These are phyloP conservation scores for Calyptomena viridis DNA, from an alignment of 2,113 vertebrate species.

Conservation along the genomic window DNA sequence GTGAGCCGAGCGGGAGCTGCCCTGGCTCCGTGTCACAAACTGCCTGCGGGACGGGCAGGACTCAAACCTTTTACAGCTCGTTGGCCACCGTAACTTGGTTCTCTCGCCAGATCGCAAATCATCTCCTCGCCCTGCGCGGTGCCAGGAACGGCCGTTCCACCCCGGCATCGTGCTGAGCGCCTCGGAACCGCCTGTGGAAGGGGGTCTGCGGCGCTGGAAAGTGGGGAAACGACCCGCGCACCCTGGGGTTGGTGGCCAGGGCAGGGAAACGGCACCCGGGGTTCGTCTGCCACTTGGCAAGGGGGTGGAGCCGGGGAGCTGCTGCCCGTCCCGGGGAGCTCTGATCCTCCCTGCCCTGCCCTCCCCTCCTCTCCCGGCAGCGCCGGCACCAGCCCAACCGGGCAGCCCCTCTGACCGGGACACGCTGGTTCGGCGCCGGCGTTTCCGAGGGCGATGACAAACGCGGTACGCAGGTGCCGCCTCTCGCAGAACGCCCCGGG, in stretches of 20 bases:
- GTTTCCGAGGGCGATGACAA: background rate
- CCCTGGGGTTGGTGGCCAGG: background rate
- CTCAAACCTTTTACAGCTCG: rapidly evolving
- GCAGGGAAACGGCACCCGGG: background rate
- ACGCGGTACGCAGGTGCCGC: too few relatives aligned
- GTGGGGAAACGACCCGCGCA: background rate
- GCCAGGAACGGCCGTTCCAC: background rate
- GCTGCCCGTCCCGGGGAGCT: too few relatives aligned
- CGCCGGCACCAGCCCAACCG: background rate
- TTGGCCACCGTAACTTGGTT: background rate
- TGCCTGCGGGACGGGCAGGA: background rate
- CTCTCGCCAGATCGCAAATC: background rate
- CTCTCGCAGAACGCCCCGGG: background rate
- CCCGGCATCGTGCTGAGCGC: background rate
- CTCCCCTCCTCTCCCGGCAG: background rate
- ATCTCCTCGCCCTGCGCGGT: background rate
- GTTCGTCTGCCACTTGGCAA: background rate
- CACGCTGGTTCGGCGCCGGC: background rate
- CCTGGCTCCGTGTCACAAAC: background rate
- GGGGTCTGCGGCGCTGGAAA: too few relatives aligned
- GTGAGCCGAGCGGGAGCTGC: background rate
- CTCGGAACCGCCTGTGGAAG: background rate
- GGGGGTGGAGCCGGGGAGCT: background rate
- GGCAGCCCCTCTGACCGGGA: background rate
- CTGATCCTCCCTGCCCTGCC: background rate